Conservation (phyloP, 2,113 vertebrate genomes). For the Nerophis lumbriciformis region DNA sequence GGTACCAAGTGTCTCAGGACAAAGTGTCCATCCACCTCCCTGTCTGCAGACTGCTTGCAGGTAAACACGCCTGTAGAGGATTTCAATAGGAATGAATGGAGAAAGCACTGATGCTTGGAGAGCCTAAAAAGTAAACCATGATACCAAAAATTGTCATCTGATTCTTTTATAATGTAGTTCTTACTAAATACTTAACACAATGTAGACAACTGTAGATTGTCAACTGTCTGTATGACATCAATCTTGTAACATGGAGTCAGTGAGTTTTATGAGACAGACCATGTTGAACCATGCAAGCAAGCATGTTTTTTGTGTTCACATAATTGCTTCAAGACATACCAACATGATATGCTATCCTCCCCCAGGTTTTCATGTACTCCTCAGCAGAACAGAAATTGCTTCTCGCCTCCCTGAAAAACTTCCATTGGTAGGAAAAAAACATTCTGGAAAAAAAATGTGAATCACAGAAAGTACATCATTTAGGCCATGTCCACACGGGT, state of each 20-base stretch:
- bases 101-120: neutral
- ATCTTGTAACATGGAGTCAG: neutral
- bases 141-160: too few species aligned
- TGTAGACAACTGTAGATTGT: neutral
- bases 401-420: slow-evolving; percentile 90
- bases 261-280: neutral
- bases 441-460: neutral
- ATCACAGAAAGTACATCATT: neutral
- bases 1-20: slow-evolving; percentile 95
- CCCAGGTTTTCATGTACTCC: slow-evolving; percentile 88
- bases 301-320: neutral
- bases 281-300: neutral
- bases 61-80: slow-evolving; percentile 55
- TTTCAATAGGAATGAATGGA: neutral
- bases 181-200: too few species aligned
- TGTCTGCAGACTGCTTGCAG: slow-evolving; percentile 91
- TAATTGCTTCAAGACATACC: too few species aligned
- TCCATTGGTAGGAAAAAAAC: slow-evolving; percentile 81
- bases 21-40: slow-evolving; percentile 98
- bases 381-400: slow-evolving; percentile 91
- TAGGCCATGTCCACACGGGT: too few species aligned
- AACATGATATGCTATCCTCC: neutral
- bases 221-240: neutral
- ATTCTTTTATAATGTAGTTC: too few species aligned
- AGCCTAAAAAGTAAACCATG: neutral